Conservation (phyloP, 2,797 vertebrate genomes). For the Meda fulgida region DNA sequence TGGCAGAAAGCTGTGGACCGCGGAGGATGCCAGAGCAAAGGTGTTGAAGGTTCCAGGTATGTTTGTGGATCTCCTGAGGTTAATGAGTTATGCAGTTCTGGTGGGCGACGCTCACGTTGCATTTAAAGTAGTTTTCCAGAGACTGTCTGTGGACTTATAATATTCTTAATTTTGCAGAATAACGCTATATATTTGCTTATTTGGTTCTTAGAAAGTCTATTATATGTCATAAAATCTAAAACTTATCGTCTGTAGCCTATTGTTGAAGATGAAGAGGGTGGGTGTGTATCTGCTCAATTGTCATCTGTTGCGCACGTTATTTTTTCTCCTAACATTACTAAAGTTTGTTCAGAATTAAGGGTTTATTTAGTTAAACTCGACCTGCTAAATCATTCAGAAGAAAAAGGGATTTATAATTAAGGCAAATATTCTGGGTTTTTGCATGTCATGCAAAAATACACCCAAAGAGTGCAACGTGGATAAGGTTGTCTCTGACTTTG, state of each 20-base stretch:
- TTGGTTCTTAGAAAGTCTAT: neutral
- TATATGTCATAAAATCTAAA: neutral
- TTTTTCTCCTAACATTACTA: neutral
- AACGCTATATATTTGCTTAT: neutral
- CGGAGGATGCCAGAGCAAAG: constrained; percentile 79
- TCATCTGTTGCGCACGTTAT: constrained; percentile 44
- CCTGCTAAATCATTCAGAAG: neutral
- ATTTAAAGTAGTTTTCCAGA: neutral
- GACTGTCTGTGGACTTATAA: too few species aligned
- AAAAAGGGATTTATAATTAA: constrained; percentile 2
- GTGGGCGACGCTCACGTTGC: neutral
- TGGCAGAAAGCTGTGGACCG: constrained; percentile 67
- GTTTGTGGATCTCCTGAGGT: neutral
- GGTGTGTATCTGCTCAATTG: constrained; percentile 69
- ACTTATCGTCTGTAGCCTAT: constrained; percentile 3
- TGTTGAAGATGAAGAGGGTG: constrained; percentile 68
- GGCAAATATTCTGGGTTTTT: constrained; percentile 42
- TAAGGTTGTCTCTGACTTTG: neutral
- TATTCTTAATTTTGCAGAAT: too few species aligned
- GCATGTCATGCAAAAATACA: constrained; percentile 58
- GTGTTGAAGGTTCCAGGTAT: constrained; percentile 78
- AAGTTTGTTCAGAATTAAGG: neutral
- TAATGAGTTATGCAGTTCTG: neutral
- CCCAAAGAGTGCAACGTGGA: constrained; percentile 61
- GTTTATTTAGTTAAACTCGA: constrained; percentile 6